phyloP scores from a whole-genome alignment of 2,888 invertebrate species.

The Callinectes sapidus region DNA sequence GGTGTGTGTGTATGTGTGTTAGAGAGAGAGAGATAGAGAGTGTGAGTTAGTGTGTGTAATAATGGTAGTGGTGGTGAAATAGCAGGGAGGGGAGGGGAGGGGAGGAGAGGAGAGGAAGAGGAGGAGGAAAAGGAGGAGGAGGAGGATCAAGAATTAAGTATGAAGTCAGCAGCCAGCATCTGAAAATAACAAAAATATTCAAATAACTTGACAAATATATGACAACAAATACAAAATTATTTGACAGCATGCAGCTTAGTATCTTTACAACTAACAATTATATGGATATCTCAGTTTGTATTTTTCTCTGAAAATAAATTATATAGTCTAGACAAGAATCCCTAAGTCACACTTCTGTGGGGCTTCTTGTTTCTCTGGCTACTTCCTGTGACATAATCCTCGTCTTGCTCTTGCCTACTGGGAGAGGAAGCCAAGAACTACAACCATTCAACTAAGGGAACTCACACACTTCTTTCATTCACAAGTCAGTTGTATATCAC shows the following conservation, averaged over 20 bases:
- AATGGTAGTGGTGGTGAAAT: background rate
- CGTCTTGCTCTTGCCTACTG: background rate
- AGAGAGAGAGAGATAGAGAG: too few species aligned
- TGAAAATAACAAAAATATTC: background rate
- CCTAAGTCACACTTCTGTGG: background rate
- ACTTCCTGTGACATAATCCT: background rate
- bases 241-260: background rate
- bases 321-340: background rate
- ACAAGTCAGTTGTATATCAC: background rate
- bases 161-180: background rate
- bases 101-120: background rate
- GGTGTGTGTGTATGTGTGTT: constrained; percentile 9
- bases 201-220: background rate
- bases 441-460: background rate
- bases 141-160: background rate
- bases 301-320: background rate
- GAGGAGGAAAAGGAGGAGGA: background rate
- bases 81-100: too few species aligned
- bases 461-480: background rate
- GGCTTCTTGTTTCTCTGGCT: background rate
- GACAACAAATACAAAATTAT: background rate
- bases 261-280: background rate
- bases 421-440: background rate
- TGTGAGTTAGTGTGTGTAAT: background rate
- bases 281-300: background rate